Evolutionary conservation across 1,140 invertebrate species (phyloP).

Genomic region (Eubasilissa regina): DNA sequence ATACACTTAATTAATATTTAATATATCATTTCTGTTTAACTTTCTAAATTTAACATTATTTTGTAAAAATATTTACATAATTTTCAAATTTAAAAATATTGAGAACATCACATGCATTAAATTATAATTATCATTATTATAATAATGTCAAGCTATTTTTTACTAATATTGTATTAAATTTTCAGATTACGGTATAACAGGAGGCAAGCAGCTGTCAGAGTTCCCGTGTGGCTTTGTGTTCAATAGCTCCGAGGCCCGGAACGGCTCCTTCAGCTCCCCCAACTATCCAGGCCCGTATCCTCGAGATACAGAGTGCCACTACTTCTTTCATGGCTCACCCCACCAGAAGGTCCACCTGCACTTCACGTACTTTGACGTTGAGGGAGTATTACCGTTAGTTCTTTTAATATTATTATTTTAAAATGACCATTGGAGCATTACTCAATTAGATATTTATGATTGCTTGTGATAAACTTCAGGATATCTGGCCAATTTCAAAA

Average conservation of each 20-base stretch:
- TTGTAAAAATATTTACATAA: too few relatives aligned
- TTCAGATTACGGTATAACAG: conserved; percentile 87
- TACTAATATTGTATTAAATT: neutral
- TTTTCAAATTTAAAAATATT: too few relatives aligned
- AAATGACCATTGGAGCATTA: too few relatives aligned
- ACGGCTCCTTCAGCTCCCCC: conserved; percentile 90
- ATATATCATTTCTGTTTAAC: too few relatives aligned
- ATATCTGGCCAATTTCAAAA: too few relatives aligned
- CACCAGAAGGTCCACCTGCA: conserved; percentile 89
- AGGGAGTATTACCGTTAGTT: conserved; percentile 91
- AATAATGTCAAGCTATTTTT: too few relatives aligned
- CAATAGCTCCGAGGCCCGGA: conserved; percentile 83
- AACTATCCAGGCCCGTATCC: conserved; percentile 96
- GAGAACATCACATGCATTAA: too few relatives aligned
- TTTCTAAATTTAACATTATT: too few relatives aligned
- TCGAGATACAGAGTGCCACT: conserved; percentile 93
- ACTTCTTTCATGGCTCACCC: conserved; percentile 89
- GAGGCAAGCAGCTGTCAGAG: conserved; percentile 80
- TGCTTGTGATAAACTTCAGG: too few relatives aligned
- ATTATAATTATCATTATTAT: too few relatives aligned
- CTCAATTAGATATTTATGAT: too few relatives aligned
- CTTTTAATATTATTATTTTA: neutral
- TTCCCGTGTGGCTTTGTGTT: conserved; percentile 87
- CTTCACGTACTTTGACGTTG: conserved; percentile 93
- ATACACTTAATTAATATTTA: too few relatives aligned